Evolutionary conservation across 2,888 invertebrate species (phyloP), one percentile per base, ranked within the genome.

Genomic region (Tachina fera): DNA sequence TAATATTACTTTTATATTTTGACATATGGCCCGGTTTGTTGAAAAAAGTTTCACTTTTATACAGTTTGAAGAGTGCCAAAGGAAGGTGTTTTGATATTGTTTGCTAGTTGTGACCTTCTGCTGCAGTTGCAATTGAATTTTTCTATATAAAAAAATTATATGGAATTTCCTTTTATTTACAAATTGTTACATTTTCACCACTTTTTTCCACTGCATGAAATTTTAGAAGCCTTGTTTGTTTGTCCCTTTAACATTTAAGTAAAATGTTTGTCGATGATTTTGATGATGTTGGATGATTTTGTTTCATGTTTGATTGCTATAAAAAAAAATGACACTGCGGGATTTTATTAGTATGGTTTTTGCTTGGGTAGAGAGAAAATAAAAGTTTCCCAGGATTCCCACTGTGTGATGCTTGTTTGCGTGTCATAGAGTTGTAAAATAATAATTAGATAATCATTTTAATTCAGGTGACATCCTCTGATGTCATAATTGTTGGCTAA

Each of bases 21-120:
- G 91, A 91, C 91, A 91, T 91, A 91, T 91, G 91, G 91, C 90
- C 90, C 86, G 79, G 88, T 87, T 88, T 87, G 75, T 71, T 82
- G 82, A 63, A 86, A 67, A 88, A 78, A 81, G 86, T 87, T 84
- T 85, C 60, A 77, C 78, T 86, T 87, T 84, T 87, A 86, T 68
- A 87, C 83, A 74, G 56, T 71, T 80, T 61, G 76, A 63, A 72
- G 47, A 71, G 71, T n/a, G 47, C 53, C 45, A 87, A 87, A 89
- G 89, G 89, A 89, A 87, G 88, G 88, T 88, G 88, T 88, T 88
- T 65, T 86, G 19, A 45, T 79, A 63, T 78, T 85, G 71, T 81
- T 80, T 87, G 56, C 51, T 74, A 16, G 11, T 47, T 51, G 72
- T 77, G 85, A 87, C 87, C 87, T 83, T 85, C 78, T 87, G 87